phyloP scores from a whole-genome alignment of 2,888 invertebrate species.

The Linnaemya vulpina region DNA sequence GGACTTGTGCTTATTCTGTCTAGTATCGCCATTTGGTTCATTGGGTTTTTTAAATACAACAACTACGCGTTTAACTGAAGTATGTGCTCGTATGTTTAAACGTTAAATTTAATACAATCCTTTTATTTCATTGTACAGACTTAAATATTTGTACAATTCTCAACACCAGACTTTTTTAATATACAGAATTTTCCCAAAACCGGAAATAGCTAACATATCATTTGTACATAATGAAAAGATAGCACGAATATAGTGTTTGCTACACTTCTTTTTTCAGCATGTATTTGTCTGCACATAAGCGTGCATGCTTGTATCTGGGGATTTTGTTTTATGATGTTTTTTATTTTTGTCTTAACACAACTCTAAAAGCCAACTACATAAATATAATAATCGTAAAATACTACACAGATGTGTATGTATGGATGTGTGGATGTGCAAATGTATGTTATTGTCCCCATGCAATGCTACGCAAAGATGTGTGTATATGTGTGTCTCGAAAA shows the following conservation, averaged over 20 bases:
- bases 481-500: background rate
- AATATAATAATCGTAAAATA: conserved; percentile 49
- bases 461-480: background rate
- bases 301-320: conserved; percentile 4
- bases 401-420: conserved; percentile 1
- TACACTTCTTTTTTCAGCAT: background rate
- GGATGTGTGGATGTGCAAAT: background rate
- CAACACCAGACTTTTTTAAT: conserved; percentile 34
- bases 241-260: conserved; percentile 69
- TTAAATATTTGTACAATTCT: conserved; percentile 44
- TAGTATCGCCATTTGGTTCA: background rate
- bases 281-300: background rate
- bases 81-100: background rate
- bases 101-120: background rate
- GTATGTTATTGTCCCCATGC: background rate
- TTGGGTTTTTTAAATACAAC: background rate
- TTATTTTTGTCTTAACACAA: conserved; percentile 51
- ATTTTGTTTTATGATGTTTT: conserved; percentile 38
- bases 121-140: conserved; percentile 1
- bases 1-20: background rate
- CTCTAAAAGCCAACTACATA: conserved; percentile 40
- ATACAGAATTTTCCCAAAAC: conserved; percentile 26
- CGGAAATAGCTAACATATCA: conserved; percentile 73
- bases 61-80: background rate
- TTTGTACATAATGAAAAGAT: conserved; percentile 74